Percentiles rank a stretch among this genome's conserved stretches.
Conservation (phyloP, 2,113 vertebrate species). For the Climacteris rufus region DNA sequence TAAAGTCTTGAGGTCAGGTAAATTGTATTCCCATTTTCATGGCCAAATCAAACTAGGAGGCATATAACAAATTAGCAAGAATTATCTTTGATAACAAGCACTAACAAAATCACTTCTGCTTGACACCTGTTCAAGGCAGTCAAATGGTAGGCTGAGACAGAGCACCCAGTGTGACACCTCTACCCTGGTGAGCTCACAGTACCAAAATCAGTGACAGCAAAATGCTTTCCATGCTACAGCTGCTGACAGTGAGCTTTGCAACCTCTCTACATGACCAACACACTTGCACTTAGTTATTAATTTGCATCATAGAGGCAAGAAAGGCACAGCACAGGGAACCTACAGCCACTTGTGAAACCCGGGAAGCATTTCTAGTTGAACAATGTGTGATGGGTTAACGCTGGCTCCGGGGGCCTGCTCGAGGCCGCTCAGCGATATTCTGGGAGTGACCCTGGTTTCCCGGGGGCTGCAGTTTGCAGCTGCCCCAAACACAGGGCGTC, state of each 20-base stretch:
- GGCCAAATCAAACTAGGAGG: background rate
- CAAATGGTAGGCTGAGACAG: background rate
- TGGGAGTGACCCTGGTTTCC: too few relatives aligned
- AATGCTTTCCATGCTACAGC: background rate
- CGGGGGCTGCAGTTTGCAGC: too few relatives aligned
- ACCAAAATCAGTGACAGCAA: background rate
- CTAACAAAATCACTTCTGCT: background rate
- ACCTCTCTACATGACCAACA: background rate
- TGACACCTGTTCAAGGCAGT: background rate
- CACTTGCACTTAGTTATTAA: background rate
- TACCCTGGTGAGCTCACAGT: background rate
- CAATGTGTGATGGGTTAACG: accelerated
- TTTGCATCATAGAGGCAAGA: background rate
- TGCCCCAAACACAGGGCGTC: too few relatives aligned
- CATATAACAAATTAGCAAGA: background rate
- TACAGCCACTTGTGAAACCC: background rate
- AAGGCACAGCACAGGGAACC: background rate
- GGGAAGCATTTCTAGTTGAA: background rate
- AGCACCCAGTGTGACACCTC: background rate
- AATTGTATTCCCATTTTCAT: background rate
- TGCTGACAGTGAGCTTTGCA: background rate
- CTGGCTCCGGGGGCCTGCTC: too few relatives aligned
- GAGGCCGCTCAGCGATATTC: too few relatives aligned
- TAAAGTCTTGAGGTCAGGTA: background rate
- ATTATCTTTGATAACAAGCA: background rate